Percentiles rank a stretch among this genome's conserved stretches.
Evolutionary conservation across 1,140 invertebrate species (phyloP).

Genomic region (Cotesia chilonis): DNA sequence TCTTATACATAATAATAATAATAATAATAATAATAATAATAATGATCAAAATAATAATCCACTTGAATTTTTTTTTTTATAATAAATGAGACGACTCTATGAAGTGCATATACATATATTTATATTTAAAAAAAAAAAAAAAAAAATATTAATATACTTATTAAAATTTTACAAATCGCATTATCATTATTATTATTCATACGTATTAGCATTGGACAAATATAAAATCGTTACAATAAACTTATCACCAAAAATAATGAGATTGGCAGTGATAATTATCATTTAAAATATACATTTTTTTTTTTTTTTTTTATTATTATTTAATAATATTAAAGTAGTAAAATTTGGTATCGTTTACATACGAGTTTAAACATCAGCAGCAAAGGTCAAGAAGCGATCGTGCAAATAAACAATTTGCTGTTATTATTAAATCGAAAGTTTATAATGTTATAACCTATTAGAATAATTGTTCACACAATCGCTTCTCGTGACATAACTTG

Average conservation of each 20-base stretch:
- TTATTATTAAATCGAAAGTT: no score
- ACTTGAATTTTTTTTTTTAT: background rate
- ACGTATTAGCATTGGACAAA: background rate
- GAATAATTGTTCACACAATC: slow-evolving; percentile 32
- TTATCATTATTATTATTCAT: no score
- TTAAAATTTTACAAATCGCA: background rate
- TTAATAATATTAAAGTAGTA: background rate
- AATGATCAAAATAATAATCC: slow-evolving; percentile 18
- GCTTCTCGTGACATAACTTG: slow-evolving; percentile 32
- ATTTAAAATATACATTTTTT: background rate
- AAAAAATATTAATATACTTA: background rate
- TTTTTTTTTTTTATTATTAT: no score
- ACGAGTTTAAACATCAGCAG: slow-evolving; percentile 27
- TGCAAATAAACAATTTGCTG: slow-evolving; percentile 28
- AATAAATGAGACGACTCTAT: background rate
- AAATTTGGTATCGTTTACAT: slow-evolving; percentile 4
- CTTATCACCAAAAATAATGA: background rate
- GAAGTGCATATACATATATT: no score
- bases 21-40: slow-evolving; percentile 13
- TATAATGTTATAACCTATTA: no score
- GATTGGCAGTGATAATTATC: background rate
- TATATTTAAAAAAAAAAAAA: no score
- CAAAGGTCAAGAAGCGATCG: slow-evolving; percentile 37
- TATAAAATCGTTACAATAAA: slow-evolving; percentile 3
- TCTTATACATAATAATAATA: slow-evolving; percentile 24